A percentile compares a stretch with the other conserved stretches of the same genome.
Evolutionary conservation across 2,888 invertebrate genomes (phyloP).

Genomic region (Drosophila mettleri): DNA sequence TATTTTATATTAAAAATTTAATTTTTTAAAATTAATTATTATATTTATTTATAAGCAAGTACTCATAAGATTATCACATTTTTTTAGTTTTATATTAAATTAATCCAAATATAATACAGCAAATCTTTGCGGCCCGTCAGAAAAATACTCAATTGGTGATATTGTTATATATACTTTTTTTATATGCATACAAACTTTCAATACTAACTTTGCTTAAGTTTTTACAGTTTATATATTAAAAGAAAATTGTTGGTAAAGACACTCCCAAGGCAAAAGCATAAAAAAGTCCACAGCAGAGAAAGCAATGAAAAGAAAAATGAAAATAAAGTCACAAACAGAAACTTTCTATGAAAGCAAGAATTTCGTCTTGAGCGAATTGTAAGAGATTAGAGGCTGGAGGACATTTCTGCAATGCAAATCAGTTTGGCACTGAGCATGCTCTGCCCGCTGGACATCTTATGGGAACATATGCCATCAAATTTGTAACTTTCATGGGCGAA

Average conservation of each 20-base stretch:
- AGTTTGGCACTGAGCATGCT: not conserved
- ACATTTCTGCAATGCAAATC: slow-evolving; percentile 1
- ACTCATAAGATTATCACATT: too few relatives aligned
- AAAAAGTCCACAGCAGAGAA: not conserved
- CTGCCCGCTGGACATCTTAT: not conserved
- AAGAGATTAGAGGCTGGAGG: not conserved
- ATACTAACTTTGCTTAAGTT: not conserved
- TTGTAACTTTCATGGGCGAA: slow-evolving; percentile 7
- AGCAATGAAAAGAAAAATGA: not conserved
- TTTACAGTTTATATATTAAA: not conserved
- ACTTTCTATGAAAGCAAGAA: slow-evolving; percentile 1
- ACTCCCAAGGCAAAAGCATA: not conserved
- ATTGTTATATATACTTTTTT: too few relatives aligned
- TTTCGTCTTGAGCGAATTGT: not conserved
- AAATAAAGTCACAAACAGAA: not conserved
- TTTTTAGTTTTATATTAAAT: too few relatives aligned
- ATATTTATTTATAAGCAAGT: too few relatives aligned
- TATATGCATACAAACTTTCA: too few relatives aligned
- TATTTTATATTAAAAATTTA: too few relatives aligned
- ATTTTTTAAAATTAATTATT: too few relatives aligned
- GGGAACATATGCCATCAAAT: slow-evolving; percentile 13
- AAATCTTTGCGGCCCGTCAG: too few relatives aligned
- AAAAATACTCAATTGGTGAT: too few relatives aligned
- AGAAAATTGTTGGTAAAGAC: not conserved
- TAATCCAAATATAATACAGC: too few relatives aligned